Evolutionary conservation across 2,113 vertebrate genomes (phyloP), one percentile per base, ranked within the genome.

Genomic region (Scomber colias): DNA sequence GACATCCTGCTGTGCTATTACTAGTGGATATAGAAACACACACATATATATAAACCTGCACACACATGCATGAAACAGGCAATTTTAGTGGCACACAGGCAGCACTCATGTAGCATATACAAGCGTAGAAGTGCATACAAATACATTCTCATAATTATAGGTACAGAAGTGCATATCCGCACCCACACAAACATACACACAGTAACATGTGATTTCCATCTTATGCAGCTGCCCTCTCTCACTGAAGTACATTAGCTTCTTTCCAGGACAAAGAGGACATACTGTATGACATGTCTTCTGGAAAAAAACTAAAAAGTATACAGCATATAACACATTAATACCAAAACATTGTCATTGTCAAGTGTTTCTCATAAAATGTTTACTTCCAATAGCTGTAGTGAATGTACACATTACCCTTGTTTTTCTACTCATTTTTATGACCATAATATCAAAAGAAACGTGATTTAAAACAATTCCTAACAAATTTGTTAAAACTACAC

Each of bases 91-190:
- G 24, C 21, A 35, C 8, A 61, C 19, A 63, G 48, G 15, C 27
- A 21, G 11, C 7, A 45, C 35, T 24, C 11, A 49, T 27, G 56
- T 30, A 53, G 31, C 59, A 11, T 45, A 50, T 3, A 16, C 40
- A 70, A 30, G 14, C 14, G 13, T 35, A 11, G 14, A 60, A 5
- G 14, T 3, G 5, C 11, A 54, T 40, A 74, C 13, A 70, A 56
- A 67, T 63, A 69, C 51, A 76, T 70, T 65, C 4, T 62, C 51
- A 40, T 71, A 69, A 77, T 83, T 17, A 71, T 7, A 66, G 30
- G 16, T 45, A 12, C 1, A 9, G 35, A 69, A 21, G 3, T 48
- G 45, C 15, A 35, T 17, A 67, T 71, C 51, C 11, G 64, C 45
- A 60, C 51, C 49, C 21, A 70, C 75, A 27, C 40, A 82, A 16